Evolutionary conservation across 2,113 vertebrate species (phyloP).

Genomic region (Mesembrinibis cayennensis): DNA sequence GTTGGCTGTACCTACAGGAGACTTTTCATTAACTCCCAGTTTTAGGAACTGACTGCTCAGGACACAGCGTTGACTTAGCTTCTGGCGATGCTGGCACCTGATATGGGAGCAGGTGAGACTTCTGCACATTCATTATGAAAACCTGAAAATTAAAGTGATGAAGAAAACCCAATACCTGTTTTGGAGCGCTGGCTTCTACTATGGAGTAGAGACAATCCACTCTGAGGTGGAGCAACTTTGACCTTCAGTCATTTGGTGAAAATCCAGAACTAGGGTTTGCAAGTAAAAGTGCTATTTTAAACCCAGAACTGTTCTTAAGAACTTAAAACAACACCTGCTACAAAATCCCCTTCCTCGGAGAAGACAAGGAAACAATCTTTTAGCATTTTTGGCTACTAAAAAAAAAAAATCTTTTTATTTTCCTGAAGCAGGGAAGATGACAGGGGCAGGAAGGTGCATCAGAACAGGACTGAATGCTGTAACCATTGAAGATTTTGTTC

Average conservation of each 20-base stretch:
- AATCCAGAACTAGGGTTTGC: background rate
- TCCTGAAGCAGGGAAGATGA: background rate
- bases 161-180: background rate
- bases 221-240: background rate
- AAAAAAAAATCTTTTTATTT: background rate
- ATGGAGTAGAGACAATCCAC: background rate
- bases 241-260: background rate
- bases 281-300: background rate
- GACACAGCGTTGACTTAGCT: background rate
- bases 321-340: background rate
- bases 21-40: background rate
- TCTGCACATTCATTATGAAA: background rate
- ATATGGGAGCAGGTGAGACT: background rate
- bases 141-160: background rate
- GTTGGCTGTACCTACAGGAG: background rate
- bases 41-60: background rate
- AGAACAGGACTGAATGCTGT: background rate
- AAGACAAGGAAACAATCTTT: background rate
- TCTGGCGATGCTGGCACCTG: background rate
- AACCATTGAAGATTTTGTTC: background rate
- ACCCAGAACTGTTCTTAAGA: background rate
- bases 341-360: background rate
- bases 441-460: background rate
- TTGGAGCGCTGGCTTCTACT: background rate
- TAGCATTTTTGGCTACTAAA: background rate